Conservation (phyloP, 1,140 invertebrate species). For the Drosophila carrolli region DNA sequence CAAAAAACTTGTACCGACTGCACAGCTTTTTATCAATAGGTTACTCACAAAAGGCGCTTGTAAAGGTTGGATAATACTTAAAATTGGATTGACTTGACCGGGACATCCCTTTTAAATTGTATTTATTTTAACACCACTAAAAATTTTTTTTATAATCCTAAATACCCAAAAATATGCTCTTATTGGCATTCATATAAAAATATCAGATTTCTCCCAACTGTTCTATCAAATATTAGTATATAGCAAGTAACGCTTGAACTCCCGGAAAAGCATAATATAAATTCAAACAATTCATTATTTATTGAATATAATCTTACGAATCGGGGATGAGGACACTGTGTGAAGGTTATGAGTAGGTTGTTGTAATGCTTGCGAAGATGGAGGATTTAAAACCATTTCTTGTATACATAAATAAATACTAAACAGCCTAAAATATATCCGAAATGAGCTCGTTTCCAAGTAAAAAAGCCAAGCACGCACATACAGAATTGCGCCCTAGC, state of each 20-base stretch:
- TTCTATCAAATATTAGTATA: no score
- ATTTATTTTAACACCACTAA: not conserved
- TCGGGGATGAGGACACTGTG: slow-evolving; percentile 19
- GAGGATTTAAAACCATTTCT: slow-evolving; percentile 24
- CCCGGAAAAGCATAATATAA: no score
- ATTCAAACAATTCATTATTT: slow-evolving; percentile 49
- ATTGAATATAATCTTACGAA: slow-evolving; percentile 30
- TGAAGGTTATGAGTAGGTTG: not conserved
- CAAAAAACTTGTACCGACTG: slow-evolving; percentile 25
- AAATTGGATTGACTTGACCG: not conserved
- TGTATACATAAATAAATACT: slow-evolving; percentile 54
- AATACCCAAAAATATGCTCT: not conserved
- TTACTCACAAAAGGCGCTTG: slow-evolving; percentile 4
- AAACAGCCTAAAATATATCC: slow-evolving; percentile 41
- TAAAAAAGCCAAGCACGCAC: slow-evolving; percentile 24
- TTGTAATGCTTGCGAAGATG: slow-evolving; percentile 38
- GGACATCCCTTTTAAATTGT: not conserved
- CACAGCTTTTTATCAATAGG: slow-evolving; percentile 15
- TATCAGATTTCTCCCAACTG: no score
- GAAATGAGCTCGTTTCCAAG: slow-evolving; percentile 4
- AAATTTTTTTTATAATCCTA: no score
- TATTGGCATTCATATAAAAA: not conserved
- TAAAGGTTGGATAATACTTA: slow-evolving; percentile 4
- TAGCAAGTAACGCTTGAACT: no score
- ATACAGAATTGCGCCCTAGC: slow-evolving; percentile 1